Evolutionary conservation across 1,140 invertebrate species (phyloP), one percentile per base, ranked within the genome.

Genomic region (Drosophila willistoni): DNA sequence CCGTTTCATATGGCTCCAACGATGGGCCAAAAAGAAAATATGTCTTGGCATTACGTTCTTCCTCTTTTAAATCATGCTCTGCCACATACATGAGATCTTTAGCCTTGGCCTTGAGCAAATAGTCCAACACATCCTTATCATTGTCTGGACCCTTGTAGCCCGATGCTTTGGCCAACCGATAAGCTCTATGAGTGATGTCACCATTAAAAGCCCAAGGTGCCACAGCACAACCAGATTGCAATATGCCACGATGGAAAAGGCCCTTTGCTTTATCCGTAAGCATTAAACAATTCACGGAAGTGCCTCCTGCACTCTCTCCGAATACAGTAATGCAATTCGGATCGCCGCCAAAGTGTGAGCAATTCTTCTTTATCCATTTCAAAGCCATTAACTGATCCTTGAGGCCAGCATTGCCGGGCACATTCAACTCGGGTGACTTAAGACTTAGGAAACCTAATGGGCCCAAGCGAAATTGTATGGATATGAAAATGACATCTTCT

Each of bases 301-400:
- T 90, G 4, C 60, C 92, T 0, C 93, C 93, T 17, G 93, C 93
- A 33, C 92, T 93, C 42, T 93, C 91, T 4, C 93, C 93, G 64
- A 93, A 92, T 0, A 93, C 74, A 0, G 93, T 93, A 3, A 93
- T 91, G 42, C 89, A 92, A 25, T 93, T 83, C 1, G 93, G 92
- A 90, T 94, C 91, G 1, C 93, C 93, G 7, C 93, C 93, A 68
- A 94, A 94, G 64, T 92, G 83, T 51, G 93, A 84, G 19, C 95
- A 95, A 79, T 96, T 95, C 12, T 93, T 93, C 78, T 94, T 93
- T 3, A 96, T 93, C 94, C 94, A 95, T 73, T 93, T 93, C 3
- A 94, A 73, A 1, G 94, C 96, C 94, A 44, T 95, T 95, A 94
- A 85, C 85, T 95, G 94, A 89, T 95, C 95, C 87, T 94, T 94